phyloP scores from a whole-genome alignment of 1,140 invertebrate species.

The Bombus fervidus region DNA sequence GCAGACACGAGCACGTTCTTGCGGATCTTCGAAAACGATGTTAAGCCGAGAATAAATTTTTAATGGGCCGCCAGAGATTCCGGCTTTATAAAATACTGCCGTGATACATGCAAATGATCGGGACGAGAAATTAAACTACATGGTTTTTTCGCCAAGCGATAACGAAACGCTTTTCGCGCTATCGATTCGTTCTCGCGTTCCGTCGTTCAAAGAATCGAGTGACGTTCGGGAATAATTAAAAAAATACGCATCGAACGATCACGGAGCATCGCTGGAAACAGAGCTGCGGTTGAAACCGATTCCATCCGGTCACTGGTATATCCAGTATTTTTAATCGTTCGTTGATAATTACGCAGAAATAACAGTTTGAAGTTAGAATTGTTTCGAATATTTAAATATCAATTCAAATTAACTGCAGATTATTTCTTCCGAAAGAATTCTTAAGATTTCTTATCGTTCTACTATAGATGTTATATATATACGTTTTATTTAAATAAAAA shows the following conservation, averaged over 20 bases:
- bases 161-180: neutral
- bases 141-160: neutral
- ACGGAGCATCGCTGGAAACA: no score
- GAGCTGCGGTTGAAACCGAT: neutral
- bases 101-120: constrained; percentile 61
- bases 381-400: no score
- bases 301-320: neutral
- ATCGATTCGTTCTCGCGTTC: neutral
- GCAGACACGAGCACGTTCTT: constrained; percentile 39
- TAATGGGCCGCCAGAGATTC: constrained; percentile 58
- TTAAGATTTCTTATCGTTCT: no score
- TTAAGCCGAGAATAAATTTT: constrained; percentile 68
- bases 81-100: constrained; percentile 55
- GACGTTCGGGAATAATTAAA: neutral
- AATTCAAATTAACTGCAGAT: no score
- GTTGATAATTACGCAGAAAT: neutral
- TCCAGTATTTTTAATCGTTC: neutral
- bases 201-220: neutral
- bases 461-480: no score
- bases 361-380: neutral
- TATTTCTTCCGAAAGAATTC: no score
- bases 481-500: neutral
- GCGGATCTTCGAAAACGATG: constrained; percentile 53
- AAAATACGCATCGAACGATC: neutral
- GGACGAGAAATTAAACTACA: constrained; percentile 31